A percentile compares a stretch with the other conserved stretches of the same genome.
These are phyloP conservation scores for Nannospalax galili DNA, from an alignment of 2,113 vertebrate genomes.

Conservation along the genomic window DNA sequence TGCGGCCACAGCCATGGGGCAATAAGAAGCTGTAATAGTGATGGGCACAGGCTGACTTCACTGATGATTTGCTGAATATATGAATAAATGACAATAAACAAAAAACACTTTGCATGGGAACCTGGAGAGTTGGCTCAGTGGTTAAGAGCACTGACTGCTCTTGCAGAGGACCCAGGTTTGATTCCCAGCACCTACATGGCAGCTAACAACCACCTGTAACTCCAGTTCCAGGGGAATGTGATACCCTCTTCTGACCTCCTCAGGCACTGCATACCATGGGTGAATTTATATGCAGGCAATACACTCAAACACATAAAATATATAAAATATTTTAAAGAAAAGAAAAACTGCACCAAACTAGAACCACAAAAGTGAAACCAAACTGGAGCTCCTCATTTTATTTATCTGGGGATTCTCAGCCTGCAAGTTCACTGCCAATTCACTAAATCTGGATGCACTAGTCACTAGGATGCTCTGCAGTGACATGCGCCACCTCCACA, in stretches of 20 bases:
- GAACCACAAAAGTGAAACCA: neutral
- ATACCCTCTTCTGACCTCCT: no score
- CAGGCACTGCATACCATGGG: no score
- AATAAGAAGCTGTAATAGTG: neutral
- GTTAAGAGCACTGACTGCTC: no score
- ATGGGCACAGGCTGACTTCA: neutral
- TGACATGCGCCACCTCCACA: neutral
- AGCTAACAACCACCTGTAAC: no score
- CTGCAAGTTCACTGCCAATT: neutral
- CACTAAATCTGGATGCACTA: neutral
- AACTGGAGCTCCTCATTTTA: neutral
- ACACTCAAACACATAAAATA: no score
- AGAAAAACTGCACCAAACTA: neutral
- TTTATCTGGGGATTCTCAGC: neutral
- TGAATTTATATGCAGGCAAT: no score
- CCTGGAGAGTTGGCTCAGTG: no score
- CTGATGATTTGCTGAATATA: neutral
- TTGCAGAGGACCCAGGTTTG: no score
- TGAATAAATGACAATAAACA: neutral
- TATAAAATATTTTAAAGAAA: no score
- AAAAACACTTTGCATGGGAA: neutral
- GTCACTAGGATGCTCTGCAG: neutral
- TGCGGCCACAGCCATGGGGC: neutral
- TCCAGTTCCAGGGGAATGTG: no score
- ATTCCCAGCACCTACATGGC: no score